Evolutionary conservation across 2,797 vertebrate genomes (phyloP).

Genomic region (Xiphophorus birchmanni): DNA sequence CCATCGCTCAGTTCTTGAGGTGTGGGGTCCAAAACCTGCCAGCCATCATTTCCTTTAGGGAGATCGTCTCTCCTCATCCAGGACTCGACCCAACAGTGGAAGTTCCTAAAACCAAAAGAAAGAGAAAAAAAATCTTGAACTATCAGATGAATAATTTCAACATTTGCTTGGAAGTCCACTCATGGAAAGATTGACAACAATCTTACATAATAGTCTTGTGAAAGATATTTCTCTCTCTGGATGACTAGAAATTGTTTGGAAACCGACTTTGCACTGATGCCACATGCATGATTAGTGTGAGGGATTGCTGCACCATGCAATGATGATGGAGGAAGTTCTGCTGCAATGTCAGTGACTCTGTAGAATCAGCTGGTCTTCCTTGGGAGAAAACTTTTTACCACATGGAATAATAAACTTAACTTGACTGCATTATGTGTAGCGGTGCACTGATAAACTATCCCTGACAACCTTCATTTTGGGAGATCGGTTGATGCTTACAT

Average conservation of each 20-base stretch:
- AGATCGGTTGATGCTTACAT: background rate
- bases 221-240: background rate
- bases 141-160: background rate
- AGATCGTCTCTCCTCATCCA: slow-evolving; percentile 92
- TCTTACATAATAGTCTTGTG: background rate
- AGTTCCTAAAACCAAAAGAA: slow-evolving; percentile 84
- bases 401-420: background rate
- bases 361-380: background rate
- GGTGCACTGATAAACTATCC: too few species aligned
- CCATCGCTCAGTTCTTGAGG: slow-evolving; percentile 94
- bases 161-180: background rate
- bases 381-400: too few species aligned
- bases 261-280: background rate
- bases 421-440: background rate
- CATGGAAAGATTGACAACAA: background rate
- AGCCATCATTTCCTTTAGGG: slow-evolving; percentile 84
- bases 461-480: too few species aligned
- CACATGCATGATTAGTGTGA: background rate
- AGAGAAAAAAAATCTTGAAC: background rate
- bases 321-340: background rate
- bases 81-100: slow-evolving; percentile 95
- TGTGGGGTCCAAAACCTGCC: slow-evolving; percentile 95
- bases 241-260: background rate
- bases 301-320: background rate
- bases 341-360: background rate